Conservation (phyloP, 1,140 invertebrate species). For the Rhagoletis pomonella region DNA sequence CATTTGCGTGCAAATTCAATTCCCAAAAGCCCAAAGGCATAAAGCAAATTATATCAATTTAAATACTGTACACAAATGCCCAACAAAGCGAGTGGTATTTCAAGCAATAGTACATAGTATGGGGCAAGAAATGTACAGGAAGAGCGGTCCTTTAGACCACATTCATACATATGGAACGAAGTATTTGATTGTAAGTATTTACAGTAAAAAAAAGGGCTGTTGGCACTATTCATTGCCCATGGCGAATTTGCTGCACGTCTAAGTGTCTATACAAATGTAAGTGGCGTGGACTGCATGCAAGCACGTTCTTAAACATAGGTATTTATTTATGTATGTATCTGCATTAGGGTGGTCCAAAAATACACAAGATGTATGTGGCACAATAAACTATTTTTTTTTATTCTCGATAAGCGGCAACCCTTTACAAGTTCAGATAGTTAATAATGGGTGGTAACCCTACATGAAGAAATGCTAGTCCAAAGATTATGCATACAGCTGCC, state of each 20-base stretch:
- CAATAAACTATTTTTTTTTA: too few species aligned
- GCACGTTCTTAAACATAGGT: too few species aligned
- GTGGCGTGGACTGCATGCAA: neutral
- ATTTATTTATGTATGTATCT: too few species aligned
- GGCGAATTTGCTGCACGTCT: too few species aligned
- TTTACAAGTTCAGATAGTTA: too few species aligned
- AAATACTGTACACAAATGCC: slow-evolving; percentile 60
- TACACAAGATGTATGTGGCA: too few species aligned
- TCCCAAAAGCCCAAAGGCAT: slow-evolving; percentile 68
- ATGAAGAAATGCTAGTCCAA: too few species aligned
- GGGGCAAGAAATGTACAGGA: too few species aligned
- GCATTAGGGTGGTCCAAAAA: too few species aligned
- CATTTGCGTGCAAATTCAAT: slow-evolving; percentile 70
- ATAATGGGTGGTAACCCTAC: too few species aligned
- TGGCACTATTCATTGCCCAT: neutral
- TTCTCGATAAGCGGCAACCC: too few species aligned
- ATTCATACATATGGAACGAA: neutral
- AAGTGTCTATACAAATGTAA: neutral
- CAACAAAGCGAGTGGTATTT: slow-evolving; percentile 57
- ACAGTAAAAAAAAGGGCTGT: neutral
- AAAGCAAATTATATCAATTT: slow-evolving; percentile 67
- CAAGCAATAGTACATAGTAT: neutral
- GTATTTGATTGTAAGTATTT: neutral
- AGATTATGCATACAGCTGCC: too few species aligned
- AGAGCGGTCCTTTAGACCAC: neutral